phyloP scores from a whole-genome alignment of 2,797 vertebrate genomes.

The Chrosomus eos region DNA sequence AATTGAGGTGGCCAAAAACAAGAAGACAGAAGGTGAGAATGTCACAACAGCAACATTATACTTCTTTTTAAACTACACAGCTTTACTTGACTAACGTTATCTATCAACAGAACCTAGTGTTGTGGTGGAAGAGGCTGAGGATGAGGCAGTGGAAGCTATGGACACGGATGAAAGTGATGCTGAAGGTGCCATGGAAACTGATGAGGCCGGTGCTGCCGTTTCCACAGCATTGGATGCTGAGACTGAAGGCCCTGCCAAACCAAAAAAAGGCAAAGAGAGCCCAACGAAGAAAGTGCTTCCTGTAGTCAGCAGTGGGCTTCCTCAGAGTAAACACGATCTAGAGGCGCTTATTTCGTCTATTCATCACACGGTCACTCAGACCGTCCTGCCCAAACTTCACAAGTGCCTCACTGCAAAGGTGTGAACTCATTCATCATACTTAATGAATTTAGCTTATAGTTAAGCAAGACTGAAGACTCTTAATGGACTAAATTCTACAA shows the following conservation, averaged over 20 bases:
- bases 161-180: slow-evolving; percentile 73
- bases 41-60: not conserved
- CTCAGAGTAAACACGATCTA: slow-evolving; percentile 84
- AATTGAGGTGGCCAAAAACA: slow-evolving; percentile 81
- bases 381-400: slow-evolving; percentile 90
- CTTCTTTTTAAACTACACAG: not conserved
- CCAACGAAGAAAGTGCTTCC: not conserved
- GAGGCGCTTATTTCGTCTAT: slow-evolving; percentile 84
- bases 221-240: not conserved
- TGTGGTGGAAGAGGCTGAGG: slow-evolving; percentile 63
- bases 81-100: not conserved
- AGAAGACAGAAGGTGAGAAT: slow-evolving; percentile 78
- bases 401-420: slow-evolving; percentile 94
- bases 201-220: slow-evolving; percentile 35
- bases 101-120: slow-evolving; percentile 57
- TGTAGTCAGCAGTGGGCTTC: slow-evolving; percentile 76
- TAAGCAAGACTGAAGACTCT: not conserved
- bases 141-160: slow-evolving; percentile 68
- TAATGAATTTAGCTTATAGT: not conserved
- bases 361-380: slow-evolving; percentile 82
- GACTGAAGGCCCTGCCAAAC: slow-evolving; percentile 51
- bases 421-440: slow-evolving; percentile 20
- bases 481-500: not conserved
- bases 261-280: slow-evolving; percentile 52
- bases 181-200: slow-evolving; percentile 71